A percentile compares a stretch with the other conserved stretches of the same genome.
Conservation (phyloP, 2,888 invertebrate species). For the Nasonia oneida region DNA sequence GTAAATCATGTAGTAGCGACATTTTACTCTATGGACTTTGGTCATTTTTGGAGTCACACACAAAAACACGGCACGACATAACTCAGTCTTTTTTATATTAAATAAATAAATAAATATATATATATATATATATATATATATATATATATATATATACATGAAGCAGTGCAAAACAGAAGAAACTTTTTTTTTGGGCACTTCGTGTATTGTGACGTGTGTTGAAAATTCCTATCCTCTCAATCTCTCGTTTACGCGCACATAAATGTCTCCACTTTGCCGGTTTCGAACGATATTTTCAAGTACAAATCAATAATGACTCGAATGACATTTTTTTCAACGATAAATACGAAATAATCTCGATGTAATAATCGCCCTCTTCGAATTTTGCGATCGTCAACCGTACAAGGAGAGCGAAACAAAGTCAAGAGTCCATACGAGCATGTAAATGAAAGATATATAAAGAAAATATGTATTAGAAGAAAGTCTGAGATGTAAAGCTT, state of each 20-base stretch:
- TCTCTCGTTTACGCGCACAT: conserved; percentile 44
- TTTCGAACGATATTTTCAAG: conserved; percentile 54
- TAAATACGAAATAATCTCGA: conserved; percentile 35
- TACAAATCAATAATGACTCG: conserved; percentile 38
- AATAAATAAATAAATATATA: background rate
- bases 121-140: conserved; percentile 10
- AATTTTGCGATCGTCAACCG: conserved; percentile 33
- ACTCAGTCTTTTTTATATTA: conserved; percentile 39
- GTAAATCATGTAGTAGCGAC: conserved; percentile 52
- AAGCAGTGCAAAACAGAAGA: conserved; percentile 32
- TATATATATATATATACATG: conserved; percentile 19
- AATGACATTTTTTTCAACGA: conserved; percentile 22
- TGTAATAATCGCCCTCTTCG: conserved; percentile 46
- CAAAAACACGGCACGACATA: background rate
- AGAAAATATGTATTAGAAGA: conserved; percentile 56
- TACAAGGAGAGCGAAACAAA: conserved; percentile 17
- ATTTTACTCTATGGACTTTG: conserved; percentile 37
- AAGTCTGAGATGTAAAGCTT: conserved; percentile 60
- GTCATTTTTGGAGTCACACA: conserved; percentile 15
- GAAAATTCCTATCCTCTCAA: conserved; percentile 36
- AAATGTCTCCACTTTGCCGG: conserved; percentile 46
- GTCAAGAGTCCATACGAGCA: conserved; percentile 34
- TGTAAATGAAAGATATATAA: conserved; percentile 61
- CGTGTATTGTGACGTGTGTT: conserved; percentile 14
- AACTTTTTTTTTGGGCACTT: conserved; percentile 39